Conservation (phyloP, 2,888 invertebrate species). For the Epinotia bilunana region DNA sequence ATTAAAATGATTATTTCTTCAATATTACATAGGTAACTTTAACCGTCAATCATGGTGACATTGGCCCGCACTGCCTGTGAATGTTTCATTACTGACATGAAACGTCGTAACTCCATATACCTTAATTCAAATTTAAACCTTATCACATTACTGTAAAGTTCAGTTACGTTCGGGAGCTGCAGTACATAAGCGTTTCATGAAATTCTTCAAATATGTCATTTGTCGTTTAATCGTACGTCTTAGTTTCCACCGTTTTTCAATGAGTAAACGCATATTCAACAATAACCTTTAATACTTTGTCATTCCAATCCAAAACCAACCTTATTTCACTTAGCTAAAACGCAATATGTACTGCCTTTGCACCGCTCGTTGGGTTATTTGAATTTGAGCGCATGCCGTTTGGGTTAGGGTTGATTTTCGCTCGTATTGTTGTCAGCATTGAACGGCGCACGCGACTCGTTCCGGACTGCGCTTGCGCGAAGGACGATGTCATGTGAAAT, state of each 20-base stretch:
- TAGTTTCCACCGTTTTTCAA: conserved; percentile 51
- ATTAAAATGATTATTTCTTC: conserved; percentile 28
- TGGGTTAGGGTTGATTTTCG: not conserved
- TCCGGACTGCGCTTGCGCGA: conserved; percentile 60
- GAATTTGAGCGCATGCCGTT: not conserved
- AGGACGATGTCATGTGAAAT: conserved; percentile 70
- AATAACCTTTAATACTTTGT: conserved; percentile 56
- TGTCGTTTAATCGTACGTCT: conserved; percentile 48
- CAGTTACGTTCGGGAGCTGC: not conserved
- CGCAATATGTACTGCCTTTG: not conserved
- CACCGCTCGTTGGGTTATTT: not conserved
- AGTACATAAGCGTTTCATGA: not conserved
- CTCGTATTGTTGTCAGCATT: conserved; percentile 16
- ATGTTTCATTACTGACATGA: conserved; percentile 42
- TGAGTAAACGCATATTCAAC: conserved; percentile 50
- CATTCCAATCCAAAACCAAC: conserved; percentile 19
- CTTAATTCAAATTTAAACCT: conserved; percentile 18
- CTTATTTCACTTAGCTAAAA: not conserved
- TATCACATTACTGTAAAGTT: not conserved
- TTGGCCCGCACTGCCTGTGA: conserved; percentile 53
- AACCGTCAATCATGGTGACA: conserved; percentile 55
- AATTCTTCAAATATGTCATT: conserved; percentile 49
- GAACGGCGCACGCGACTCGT: conserved; percentile 64
- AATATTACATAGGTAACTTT: conserved; percentile 38
- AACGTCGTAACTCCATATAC: conserved; percentile 39